Evolutionary conservation across 2,888 invertebrate genomes (phyloP).

Genomic region (Archips xylosteana): DNA sequence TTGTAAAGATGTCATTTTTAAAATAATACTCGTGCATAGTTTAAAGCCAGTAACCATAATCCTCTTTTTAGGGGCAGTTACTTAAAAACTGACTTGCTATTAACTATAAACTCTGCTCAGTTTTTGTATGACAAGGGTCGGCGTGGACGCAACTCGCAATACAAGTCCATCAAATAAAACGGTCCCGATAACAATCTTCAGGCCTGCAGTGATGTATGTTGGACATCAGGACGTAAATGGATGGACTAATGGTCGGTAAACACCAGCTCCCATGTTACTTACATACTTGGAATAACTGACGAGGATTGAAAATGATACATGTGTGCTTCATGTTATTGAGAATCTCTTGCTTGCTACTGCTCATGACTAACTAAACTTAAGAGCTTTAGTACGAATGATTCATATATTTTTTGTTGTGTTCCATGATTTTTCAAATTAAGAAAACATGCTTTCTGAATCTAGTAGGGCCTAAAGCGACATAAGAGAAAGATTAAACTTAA

Average conservation of each 20-base stretch:
- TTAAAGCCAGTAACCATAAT: no score
- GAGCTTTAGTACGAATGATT: background rate
- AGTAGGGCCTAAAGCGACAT: background rate
- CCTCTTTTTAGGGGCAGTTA: background rate
- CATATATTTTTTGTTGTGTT: background rate
- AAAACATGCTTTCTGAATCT: background rate
- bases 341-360: background rate
- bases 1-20: no score
- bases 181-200: conserved; percentile 34
- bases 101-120: conserved; percentile 4
- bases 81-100: background rate
- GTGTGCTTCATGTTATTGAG: background rate
- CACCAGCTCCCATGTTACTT: conserved; percentile 26
- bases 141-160: conserved; percentile 13
- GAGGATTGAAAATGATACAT: conserved; percentile 20
- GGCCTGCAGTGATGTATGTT: conserved; percentile 30
- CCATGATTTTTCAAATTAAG: background rate
- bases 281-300: conserved; percentile 17
- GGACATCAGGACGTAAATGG: conserved; percentile 32
- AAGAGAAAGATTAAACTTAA: background rate
- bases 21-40: no score
- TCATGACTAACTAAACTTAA: background rate
- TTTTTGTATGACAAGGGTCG: conserved; percentile 4
- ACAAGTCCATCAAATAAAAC: conserved; percentile 38
- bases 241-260: conserved; percentile 29